phyloP scores from a whole-genome alignment of 1,140 invertebrate genomes.

The Heterodera carotae region DNA sequence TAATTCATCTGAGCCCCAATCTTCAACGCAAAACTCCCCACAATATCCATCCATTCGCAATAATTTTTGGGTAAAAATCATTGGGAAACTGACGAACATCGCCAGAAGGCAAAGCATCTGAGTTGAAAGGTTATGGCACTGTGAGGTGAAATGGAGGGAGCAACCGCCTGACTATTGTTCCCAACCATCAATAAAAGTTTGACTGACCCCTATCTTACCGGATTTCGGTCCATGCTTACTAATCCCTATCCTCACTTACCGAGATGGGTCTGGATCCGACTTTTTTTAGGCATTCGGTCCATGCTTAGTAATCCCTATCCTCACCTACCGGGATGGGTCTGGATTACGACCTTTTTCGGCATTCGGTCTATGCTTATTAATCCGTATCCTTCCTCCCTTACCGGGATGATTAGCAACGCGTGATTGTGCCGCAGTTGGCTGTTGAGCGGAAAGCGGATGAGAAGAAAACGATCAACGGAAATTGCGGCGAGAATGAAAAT shows the following conservation, averaged over 20 bases:
- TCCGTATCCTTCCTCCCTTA: slow-evolving; percentile 20
- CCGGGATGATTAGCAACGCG: slow-evolving; percentile 53
- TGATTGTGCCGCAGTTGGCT: slow-evolving; percentile 59
- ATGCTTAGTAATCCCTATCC: too few relatives aligned
- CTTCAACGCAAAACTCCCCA: slow-evolving; percentile 57
- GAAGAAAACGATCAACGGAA: slow-evolving; percentile 58
- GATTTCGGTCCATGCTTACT: too few relatives aligned
- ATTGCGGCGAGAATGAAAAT: slow-evolving; percentile 61
- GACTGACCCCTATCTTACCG: too few relatives aligned
- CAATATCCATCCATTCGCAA: slow-evolving; percentile 55
- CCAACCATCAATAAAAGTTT: neutral
- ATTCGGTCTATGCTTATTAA: too few relatives aligned
- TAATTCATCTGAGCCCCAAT: slow-evolving; percentile 51
- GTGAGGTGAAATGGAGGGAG: slow-evolving; percentile 55
- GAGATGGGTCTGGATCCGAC: too few relatives aligned
- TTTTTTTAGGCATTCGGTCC: too few relatives aligned
- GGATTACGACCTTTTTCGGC: too few relatives aligned
- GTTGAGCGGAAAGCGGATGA: slow-evolving; percentile 63
- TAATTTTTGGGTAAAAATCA: slow-evolving; percentile 58
- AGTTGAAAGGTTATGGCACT: too few relatives aligned
- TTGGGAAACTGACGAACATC: slow-evolving; percentile 51
- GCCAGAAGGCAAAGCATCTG: slow-evolving; percentile 55
- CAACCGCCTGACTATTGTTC: neutral
- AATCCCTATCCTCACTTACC: slow-evolving; percentile 29
- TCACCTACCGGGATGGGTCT: slow-evolving; percentile 50